Percentiles rank a stretch among this genome's conserved stretches.
These are phyloP conservation scores for Sterna hirundo DNA, from an alignment of 2,113 vertebrate species.

Conservation along the genomic window DNA sequence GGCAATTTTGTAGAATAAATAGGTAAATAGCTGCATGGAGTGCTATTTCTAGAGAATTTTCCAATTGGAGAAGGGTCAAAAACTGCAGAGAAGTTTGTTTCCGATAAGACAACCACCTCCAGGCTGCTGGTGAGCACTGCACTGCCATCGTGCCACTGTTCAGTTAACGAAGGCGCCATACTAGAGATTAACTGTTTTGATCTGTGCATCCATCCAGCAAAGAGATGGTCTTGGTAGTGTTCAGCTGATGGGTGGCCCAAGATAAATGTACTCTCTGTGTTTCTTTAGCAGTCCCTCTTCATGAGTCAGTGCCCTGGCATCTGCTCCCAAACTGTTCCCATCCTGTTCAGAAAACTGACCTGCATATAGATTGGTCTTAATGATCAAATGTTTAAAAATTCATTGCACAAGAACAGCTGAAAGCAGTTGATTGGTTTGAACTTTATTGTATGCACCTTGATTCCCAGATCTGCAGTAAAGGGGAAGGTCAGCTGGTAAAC, in stretches of 20 bases:
- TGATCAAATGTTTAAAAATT: conserved; percentile 84
- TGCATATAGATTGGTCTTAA: conserved; percentile 85
- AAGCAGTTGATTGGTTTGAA: conserved; percentile 84
- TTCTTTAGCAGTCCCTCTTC: conserved; percentile 70
- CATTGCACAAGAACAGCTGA: conserved; percentile 84
- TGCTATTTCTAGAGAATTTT: neutral
- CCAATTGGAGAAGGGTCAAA: neutral
- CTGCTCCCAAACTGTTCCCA: conserved; percentile 83
- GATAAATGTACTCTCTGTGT: conserved; percentile 67
- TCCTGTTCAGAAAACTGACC: conserved; percentile 81
- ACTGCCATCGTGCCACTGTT: neutral
- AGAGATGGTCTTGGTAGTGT: conserved; percentile 10
- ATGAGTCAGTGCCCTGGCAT: conserved; percentile 75
- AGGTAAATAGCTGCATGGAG: neutral
- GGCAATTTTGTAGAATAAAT: neutral
- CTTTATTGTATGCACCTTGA: conserved; percentile 82
- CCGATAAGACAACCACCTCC: neutral
- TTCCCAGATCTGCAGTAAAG: conserved; percentile 79
- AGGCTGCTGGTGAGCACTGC: neutral
- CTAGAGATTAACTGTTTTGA: conserved; percentile 40
- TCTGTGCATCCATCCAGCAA: conserved; percentile 24
- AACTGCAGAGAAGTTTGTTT: neutral
- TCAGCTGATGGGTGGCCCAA: conserved; percentile 66
- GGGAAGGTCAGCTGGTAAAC: conserved; percentile 83
- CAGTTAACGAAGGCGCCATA: conserved; percentile 3